phyloP scores from a whole-genome alignment of 2,113 vertebrate genomes.

The Struthidea cinerea region DNA sequence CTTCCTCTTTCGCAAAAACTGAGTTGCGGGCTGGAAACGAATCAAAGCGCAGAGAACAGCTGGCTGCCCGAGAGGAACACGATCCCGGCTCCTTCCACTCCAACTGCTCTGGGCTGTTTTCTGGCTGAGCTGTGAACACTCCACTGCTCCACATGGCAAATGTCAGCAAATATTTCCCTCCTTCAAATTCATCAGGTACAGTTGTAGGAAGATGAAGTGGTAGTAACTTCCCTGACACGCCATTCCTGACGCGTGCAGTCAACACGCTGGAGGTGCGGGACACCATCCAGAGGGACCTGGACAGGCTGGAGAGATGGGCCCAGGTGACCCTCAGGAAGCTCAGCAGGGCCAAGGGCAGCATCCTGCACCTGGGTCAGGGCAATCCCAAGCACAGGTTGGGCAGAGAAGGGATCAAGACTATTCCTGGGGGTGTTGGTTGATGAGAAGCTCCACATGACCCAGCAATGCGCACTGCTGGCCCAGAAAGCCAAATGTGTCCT shows the following conservation, averaged over 20 bases:
- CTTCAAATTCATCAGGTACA: neutral
- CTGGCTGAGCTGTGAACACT: neutral
- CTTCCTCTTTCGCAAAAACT: neutral
- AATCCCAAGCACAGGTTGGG: neutral
- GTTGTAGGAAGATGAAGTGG: neutral
- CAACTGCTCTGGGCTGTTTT: constrained; percentile 5
- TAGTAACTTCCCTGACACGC: neutral
- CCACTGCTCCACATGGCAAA: neutral
- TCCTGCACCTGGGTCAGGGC: neutral
- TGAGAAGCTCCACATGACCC: neutral
- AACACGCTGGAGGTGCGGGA: neutral
- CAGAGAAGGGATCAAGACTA: neutral
- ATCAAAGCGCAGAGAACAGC: constrained; percentile 22
- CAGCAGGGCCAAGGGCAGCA: rapidly evolving
- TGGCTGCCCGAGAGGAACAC: neutral
- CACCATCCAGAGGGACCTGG: neutral
- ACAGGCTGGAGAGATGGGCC: neutral
- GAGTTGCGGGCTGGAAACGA: constrained; percentile 14
- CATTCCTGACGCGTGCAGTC: rapidly evolving
- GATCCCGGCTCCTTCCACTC: neutral
- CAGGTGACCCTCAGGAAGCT: neutral
- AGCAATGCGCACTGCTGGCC: neutral
- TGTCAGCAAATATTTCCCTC: constrained; percentile 34
- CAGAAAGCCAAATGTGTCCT: neutral
- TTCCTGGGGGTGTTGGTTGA: neutral